Conservation (phyloP, 2,113 vertebrate species). For the Pseudorhombus dupliciocellatus region DNA sequence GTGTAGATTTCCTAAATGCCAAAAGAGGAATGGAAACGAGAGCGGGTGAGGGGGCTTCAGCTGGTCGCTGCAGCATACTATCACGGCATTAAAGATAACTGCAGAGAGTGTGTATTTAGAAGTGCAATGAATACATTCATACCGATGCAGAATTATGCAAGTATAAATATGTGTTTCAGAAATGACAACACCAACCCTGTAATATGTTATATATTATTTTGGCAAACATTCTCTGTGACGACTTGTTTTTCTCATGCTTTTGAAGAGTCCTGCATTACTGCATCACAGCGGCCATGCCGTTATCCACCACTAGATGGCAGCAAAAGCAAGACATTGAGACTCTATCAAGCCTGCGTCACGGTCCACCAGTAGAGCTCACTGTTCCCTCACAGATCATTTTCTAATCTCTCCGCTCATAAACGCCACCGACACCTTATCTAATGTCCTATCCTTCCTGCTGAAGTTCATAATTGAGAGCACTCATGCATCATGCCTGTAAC, state of each 20-base stretch:
- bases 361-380: slow-evolving; percentile 35
- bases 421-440: not conserved
- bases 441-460: slow-evolving; percentile 18
- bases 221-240: not conserved
- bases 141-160: not conserved
- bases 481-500: not conserved
- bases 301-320: slow-evolving; percentile 49
- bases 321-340: slow-evolving; percentile 15
- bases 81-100: slow-evolving; percentile 18
- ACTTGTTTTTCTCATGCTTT: not conserved
- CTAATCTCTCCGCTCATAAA: not conserved
- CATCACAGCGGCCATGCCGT: not conserved
- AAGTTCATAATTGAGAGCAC: slow-evolving; percentile 12
- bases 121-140: not conserved
- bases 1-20: slow-evolving; percentile 57
- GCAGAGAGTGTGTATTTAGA: slow-evolving; percentile 32
- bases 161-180: not conserved
- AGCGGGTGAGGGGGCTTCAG: slow-evolving; percentile 46
- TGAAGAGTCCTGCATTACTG: not conserved
- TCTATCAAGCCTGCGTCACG: not conserved
- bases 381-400: slow-evolving; percentile 9
- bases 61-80: slow-evolving; percentile 38
- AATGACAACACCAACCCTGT: not conserved
- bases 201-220: not conserved
- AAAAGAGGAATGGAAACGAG: slow-evolving; percentile 65